These are phyloP conservation scores for Varanus salvator DNA, from an alignment of 2,113 vertebrate genomes.

Conservation along the genomic window DNA sequence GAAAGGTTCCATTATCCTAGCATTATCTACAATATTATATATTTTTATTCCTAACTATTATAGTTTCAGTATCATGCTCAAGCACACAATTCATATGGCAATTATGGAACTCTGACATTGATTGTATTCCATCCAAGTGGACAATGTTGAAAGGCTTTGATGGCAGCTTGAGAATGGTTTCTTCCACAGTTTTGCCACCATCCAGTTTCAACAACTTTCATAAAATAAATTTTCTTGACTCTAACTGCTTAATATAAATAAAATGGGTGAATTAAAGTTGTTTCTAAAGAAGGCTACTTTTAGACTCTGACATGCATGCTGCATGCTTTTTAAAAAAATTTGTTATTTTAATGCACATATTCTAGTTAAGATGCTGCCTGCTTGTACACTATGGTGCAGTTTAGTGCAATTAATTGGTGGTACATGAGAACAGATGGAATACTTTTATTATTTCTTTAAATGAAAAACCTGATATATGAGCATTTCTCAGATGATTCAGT, in stretches of 20 bases:
- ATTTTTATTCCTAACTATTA: background rate
- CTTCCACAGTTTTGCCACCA: background rate
- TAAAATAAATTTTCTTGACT: conserved; percentile 11
- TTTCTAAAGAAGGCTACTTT: conserved; percentile 73
- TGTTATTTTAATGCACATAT: conserved; percentile 41
- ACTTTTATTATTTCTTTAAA: background rate
- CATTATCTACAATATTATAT: background rate
- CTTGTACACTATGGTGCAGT: conserved; percentile 11
- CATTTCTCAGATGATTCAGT: background rate
- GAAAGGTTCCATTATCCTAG: background rate
- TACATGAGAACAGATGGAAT: background rate
- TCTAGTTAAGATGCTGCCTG: conserved; percentile 16
- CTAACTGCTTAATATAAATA: conserved; percentile 20
- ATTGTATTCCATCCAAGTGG: background rate
- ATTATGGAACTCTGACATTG: background rate
- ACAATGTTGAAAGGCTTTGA: background rate
- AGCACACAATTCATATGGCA: no score
- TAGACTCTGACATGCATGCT: conserved; percentile 31
- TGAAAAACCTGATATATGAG: background rate
- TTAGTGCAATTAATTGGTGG: conserved; percentile 33
- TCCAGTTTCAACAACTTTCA: background rate
- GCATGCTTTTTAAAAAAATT: conserved; percentile 54
- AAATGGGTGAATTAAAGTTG: conserved; percentile 31
- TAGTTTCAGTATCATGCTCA: background rate
- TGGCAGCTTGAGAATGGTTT: background rate